These are phyloP conservation scores for Lucilia cuprina DNA, from an alignment of 1,140 invertebrate species.

Conservation along the genomic window DNA sequence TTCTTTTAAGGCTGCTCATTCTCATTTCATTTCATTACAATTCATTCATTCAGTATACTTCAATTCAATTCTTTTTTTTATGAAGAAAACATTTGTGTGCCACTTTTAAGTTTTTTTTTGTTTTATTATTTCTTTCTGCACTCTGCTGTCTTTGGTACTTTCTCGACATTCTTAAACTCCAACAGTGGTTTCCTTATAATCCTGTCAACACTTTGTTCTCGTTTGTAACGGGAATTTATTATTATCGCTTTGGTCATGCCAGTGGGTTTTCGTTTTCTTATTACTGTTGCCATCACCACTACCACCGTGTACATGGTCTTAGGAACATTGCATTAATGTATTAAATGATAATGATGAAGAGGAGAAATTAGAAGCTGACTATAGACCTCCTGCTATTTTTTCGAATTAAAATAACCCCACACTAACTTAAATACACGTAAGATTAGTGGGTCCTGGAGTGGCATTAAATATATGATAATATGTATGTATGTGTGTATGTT, in stretches of 20 bases:
- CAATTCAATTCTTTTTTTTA: no score
- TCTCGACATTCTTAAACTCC: background rate
- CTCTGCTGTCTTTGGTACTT: background rate
- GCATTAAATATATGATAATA: background rate
- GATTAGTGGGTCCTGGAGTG: background rate
- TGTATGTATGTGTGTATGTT: background rate
- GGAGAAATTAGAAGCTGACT: background rate
- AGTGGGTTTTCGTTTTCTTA: background rate
- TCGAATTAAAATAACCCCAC: background rate
- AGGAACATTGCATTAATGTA: background rate
- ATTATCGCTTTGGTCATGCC: constrained; percentile 19
- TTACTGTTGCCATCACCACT: background rate
- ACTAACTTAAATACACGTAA: background rate
- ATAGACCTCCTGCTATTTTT: background rate
- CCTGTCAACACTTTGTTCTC: constrained; percentile 10
- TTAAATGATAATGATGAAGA: background rate
- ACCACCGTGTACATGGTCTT: no score
- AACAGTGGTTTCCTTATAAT: background rate
- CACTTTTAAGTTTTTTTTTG: background rate
- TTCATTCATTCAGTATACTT: background rate
- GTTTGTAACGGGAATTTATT: constrained; percentile 24
- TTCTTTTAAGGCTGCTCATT: constrained; percentile 3
- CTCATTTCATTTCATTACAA: background rate
- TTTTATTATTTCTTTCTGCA: background rate
- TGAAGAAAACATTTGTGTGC: no score